Conservation (phyloP, 2,888 invertebrate species). For the Leptinotarsa peninsularis region DNA sequence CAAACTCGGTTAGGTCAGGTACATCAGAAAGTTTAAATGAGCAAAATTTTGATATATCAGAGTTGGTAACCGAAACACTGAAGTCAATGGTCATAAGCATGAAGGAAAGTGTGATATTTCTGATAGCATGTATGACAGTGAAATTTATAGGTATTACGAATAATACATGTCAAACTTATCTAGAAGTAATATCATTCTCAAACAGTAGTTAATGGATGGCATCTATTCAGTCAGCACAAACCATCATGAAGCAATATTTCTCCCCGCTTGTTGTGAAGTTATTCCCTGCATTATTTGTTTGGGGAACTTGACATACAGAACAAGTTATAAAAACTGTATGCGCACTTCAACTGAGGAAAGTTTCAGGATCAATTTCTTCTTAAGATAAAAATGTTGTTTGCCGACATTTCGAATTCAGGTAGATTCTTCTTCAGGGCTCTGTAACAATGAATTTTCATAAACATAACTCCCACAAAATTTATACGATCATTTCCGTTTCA, state of each 20-base stretch:
- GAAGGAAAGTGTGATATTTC: neutral
- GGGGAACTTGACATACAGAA: too few relatives aligned
- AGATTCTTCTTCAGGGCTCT: too few relatives aligned
- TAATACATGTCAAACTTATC: constrained; percentile 4
- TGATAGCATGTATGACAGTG: neutral
- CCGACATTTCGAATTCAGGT: too few relatives aligned
- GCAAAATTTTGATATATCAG: neutral
- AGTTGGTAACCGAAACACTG: neutral
- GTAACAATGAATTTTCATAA: too few relatives aligned
- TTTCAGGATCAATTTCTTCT: too few relatives aligned
- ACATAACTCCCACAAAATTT: too few relatives aligned
- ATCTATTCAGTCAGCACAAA: neutral
- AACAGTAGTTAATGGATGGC: neutral
- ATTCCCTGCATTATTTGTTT: too few relatives aligned
- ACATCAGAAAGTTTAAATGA: neutral
- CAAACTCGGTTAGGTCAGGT: neutral
- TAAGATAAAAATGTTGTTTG: too few relatives aligned
- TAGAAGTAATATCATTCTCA: constrained; percentile 12
- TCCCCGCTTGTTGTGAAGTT: too few relatives aligned
- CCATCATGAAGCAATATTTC: neutral
- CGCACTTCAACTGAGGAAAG: too few relatives aligned
- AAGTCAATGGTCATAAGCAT: neutral
- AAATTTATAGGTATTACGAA: neutral
- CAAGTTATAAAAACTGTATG: too few relatives aligned
- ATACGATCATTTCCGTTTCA: too few relatives aligned